Evolutionary conservation across 2,797 vertebrate species (phyloP), one percentile per base, ranked within the genome.

Genomic region (Melanotaenia trifasciata): DNA sequence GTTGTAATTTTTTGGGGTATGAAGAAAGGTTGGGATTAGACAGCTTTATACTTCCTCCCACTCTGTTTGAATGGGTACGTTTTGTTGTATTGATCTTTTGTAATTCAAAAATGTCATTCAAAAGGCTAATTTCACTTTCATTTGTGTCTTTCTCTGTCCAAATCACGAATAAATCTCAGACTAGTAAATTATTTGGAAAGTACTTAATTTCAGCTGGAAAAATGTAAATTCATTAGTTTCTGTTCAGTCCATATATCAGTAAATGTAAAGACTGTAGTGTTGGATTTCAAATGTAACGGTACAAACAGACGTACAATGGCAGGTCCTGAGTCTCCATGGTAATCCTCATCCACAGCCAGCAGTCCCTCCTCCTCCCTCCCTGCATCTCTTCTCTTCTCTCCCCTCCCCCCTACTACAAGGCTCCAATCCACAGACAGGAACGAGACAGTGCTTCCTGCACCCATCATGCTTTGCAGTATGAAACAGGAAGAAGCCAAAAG

Each of bases 391-490:
- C 59, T 60, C 54, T 30, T 67, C 58, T 68, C 74, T 13, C 76
- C 58, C 79, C 73, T 61, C 71, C 81, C 81, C 76, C 43, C 70
- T 59, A 14, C 12, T 28, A 1, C 33, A 43, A 4, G 3, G 22
- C 80, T 72, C 65, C 65, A 74, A 70, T 83, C 70, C 7, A 47
- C 24, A 2, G 36, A 59, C 67, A 67, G 35, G 32, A 45, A 67
- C 1, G 1, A 56, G 13, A 57, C 9, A 10, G 58, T 58, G 79
- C 11, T 20, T 53, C n/a, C 45, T 33, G 35, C 71, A 88, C 90
- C 93, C 93, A 72, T 91, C 81, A 91, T 93, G 90, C 91, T 78
- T 92, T 91, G 90, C 87, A 67, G 16, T 4, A 57, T 74, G 86
- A 92, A 89, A 65, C 87, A 87, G 90, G 89, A 92, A 92, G 84